phyloP scores from a whole-genome alignment of 2,113 vertebrate genomes.

The Tenrec ecaudatus region DNA sequence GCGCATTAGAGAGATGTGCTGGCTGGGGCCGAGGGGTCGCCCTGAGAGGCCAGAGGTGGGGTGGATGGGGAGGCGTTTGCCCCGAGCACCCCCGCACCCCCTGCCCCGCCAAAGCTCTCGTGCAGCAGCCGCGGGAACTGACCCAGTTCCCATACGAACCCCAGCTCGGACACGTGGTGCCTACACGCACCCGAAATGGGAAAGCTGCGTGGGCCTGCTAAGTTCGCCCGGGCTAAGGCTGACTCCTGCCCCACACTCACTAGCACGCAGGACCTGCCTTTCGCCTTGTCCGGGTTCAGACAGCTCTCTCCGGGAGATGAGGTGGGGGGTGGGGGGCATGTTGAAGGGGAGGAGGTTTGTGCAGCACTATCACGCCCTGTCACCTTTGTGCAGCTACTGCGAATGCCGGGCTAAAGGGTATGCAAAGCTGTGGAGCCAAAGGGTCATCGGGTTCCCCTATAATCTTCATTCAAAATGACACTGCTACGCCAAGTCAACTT shows the following conservation, averaged over 20 bases:
- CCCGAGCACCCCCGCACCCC: neutral
- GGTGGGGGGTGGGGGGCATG: neutral
- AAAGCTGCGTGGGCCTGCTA: conserved; percentile 12
- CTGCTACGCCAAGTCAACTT: neutral
- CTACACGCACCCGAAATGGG: neutral
- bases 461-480: too few species aligned
- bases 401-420: neutral
- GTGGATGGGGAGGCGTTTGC: neutral
- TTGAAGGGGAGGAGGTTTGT: too few species aligned
- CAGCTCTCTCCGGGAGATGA: neutral
- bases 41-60: neutral
- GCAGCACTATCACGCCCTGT: neutral
- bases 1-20: conserved; percentile 64
- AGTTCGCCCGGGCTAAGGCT: neutral
- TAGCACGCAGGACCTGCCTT: neutral
- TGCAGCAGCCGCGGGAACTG: neutral
- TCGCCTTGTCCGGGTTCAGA: neutral
- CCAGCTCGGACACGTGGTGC: neutral
- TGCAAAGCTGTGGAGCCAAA: neutral
- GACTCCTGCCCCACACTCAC: neutral
- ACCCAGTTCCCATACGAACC: neutral
- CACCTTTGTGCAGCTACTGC: neutral
- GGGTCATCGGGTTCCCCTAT: too few species aligned
- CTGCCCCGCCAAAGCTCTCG: neutral
- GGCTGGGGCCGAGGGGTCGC: neutral